These are phyloP conservation scores for Drosophila chauvacae DNA, from an alignment of 1,140 invertebrate species.

Conservation along the genomic window DNA sequence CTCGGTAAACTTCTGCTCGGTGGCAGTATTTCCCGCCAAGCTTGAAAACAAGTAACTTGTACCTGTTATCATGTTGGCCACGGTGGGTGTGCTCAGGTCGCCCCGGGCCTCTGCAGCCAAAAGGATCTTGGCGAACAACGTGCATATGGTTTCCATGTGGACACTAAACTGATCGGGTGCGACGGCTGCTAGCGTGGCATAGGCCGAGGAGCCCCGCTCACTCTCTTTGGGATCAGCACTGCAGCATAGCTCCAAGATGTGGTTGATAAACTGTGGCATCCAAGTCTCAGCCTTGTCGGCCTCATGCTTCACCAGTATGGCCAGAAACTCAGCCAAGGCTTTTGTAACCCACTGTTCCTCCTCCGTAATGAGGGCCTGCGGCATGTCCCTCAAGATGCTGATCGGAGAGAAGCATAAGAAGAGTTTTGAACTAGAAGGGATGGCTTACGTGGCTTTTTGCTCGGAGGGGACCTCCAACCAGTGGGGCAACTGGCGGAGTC, in stretches of 20 bases:
- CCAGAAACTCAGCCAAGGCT: slow-evolving; percentile 88
- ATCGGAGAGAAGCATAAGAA: background rate
- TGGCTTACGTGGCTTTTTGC: slow-evolving; percentile 85
- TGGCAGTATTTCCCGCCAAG: slow-evolving; percentile 58
- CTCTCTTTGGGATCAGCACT: slow-evolving; percentile 69
- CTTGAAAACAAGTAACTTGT: slow-evolving; percentile 72
- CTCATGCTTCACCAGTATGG: slow-evolving; percentile 90
- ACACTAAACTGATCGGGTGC: slow-evolving; percentile 79
- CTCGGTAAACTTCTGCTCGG: slow-evolving; percentile 86
- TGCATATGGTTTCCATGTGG: slow-evolving; percentile 71
- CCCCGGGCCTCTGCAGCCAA: slow-evolving; percentile 56
- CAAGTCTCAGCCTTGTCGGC: slow-evolving; percentile 86
- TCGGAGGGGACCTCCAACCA: slow-evolving; percentile 87
- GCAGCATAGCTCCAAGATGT: slow-evolving; percentile 85
- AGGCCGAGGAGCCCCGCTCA: slow-evolving; percentile 75
- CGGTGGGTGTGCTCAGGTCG: slow-evolving; percentile 63
- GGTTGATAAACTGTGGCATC: slow-evolving; percentile 88
- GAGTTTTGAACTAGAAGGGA: background rate
- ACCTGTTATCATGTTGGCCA: slow-evolving; percentile 65
- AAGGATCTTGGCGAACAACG: slow-evolving; percentile 63
- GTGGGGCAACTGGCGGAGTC: slow-evolving; percentile 86
- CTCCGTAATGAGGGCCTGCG: slow-evolving; percentile 87
- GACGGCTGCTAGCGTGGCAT: slow-evolving; percentile 63
- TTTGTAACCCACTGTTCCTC: slow-evolving; percentile 87
- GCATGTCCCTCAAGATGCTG: slow-evolving; percentile 87